Evolutionary conservation across 2,113 vertebrate species (phyloP).

Genomic region (Hyperopisus bebe): DNA sequence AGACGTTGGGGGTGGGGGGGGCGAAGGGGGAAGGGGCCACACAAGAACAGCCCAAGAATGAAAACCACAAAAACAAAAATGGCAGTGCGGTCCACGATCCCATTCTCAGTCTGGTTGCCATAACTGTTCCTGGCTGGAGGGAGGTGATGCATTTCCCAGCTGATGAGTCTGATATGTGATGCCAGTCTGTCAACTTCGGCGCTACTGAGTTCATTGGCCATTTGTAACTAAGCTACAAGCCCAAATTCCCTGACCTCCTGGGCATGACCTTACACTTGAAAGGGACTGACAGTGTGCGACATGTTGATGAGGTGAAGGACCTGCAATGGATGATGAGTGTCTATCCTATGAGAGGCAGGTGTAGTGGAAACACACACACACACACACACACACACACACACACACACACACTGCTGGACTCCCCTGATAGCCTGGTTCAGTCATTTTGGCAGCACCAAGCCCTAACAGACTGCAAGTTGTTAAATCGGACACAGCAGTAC

Average conservation of each 20-base stretch:
- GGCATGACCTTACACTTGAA: neutral
- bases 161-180: neutral
- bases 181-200: neutral
- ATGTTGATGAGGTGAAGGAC: neutral
- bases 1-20: slow-evolving; percentile 40
- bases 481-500: neutral
- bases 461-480: neutral
- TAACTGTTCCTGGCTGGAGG: slow-evolving; percentile 10
- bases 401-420: neutral
- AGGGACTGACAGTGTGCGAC: neutral
- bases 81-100: neutral
- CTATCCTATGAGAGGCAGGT: neutral
- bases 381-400: neutral
- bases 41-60: neutral
- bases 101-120: slow-evolving; percentile 19
- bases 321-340: neutral
- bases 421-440: neutral
- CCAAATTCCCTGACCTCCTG: neutral
- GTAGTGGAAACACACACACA: neutral
- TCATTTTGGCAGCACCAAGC: neutral
- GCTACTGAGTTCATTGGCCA: neutral
- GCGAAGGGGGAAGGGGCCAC: neutral
- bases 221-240: slow-evolving; percentile 15
- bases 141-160: neutral
- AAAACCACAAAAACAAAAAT: neutral